These are phyloP conservation scores for Eupithecia exiguata DNA, from an alignment of 2,888 invertebrate genomes.

Conservation along the genomic window DNA sequence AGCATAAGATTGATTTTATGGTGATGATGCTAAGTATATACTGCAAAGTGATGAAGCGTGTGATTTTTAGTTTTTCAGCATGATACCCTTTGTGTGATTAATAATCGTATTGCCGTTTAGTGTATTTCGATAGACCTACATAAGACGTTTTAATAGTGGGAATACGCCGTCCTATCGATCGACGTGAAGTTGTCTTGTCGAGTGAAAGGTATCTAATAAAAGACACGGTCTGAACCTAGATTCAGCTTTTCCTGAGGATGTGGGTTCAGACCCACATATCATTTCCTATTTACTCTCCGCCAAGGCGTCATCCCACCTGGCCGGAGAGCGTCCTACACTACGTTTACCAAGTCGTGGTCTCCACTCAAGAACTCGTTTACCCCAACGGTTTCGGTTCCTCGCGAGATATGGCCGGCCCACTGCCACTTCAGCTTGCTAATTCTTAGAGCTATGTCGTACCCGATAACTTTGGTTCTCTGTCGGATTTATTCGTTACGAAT, in stretches of 20 bases:
- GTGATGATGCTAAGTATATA: background rate
- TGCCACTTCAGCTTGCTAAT: too few species aligned
- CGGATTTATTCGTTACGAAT: too few species aligned
- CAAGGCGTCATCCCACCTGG: too few species aligned
- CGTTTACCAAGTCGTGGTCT: too few species aligned
- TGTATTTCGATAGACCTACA: background rate
- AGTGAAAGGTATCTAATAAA: background rate
- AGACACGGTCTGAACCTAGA: background rate
- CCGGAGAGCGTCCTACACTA: too few species aligned
- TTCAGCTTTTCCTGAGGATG: background rate
- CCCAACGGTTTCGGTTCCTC: too few species aligned
- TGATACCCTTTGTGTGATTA: background rate
- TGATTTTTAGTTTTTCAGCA: conserved; percentile 9
- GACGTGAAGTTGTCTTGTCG: background rate
- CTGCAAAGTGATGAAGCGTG: conserved; percentile 8
- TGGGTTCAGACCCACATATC: background rate
- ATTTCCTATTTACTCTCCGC: too few species aligned
- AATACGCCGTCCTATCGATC: background rate
- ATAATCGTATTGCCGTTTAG: background rate
- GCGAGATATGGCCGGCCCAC: too few species aligned
- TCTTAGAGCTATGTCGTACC: too few species aligned
- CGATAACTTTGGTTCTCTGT: too few species aligned
- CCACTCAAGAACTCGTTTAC: too few species aligned
- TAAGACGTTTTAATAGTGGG: background rate
- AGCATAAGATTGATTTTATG: conserved; percentile 16